These are phyloP conservation scores for Ectemnius continuus DNA, from an alignment of 2,888 invertebrate genomes.

Conservation along the genomic window DNA sequence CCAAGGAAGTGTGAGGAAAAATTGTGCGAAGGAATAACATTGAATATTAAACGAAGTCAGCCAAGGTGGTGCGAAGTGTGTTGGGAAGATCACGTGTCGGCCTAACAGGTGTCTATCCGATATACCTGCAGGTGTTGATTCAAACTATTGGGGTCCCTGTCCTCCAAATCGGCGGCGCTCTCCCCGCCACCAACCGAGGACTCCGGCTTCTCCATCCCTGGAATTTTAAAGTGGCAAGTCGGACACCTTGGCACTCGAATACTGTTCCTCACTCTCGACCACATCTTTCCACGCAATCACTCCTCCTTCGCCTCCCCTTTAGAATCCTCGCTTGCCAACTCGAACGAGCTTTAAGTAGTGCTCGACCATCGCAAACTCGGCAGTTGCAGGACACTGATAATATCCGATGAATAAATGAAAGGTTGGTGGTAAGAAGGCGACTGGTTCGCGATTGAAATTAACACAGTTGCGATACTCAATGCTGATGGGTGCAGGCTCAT, in stretches of 20 bases:
- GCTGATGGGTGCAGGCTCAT: too few species aligned
- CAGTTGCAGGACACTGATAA: too few species aligned
- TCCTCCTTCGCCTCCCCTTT: not conserved
- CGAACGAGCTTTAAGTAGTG: too few species aligned
- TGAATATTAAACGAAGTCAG: too few species aligned
- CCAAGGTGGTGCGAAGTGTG: not conserved
- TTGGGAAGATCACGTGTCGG: not conserved
- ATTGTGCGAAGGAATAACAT: not conserved
- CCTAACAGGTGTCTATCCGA: not conserved
- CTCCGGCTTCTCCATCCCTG: constrained; percentile 73
- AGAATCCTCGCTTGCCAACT: not conserved
- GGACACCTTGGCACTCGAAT: constrained; percentile 56
- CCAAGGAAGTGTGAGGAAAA: not conserved
- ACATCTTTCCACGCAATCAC: constrained; percentile 13
- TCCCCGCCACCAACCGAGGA: constrained; percentile 73
- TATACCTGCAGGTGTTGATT: constrained; percentile 86
- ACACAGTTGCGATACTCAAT: too few species aligned
- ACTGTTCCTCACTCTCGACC: constrained; percentile 55
- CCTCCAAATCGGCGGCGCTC: constrained; percentile 81
- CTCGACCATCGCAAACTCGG: too few species aligned
- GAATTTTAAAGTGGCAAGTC: constrained; percentile 57
- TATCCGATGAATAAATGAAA: too few species aligned
- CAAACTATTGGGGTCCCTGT: constrained; percentile 85
- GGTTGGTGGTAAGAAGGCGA: too few species aligned
- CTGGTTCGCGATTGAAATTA: too few species aligned